Conservation (phyloP, 2,888 invertebrate species). For the Idaea dimidiata region DNA sequence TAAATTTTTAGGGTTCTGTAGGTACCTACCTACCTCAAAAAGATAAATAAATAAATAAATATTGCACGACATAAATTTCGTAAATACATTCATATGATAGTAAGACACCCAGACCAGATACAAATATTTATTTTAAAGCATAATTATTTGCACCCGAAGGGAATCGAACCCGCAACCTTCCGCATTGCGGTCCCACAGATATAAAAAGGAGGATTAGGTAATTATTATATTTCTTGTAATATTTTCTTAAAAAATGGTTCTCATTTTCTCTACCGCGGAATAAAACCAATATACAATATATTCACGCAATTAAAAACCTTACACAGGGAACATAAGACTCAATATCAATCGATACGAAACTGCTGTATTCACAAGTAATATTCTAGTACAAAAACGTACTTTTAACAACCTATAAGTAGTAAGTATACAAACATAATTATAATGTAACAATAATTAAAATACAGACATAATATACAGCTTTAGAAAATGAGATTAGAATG, state of each 20-base stretch:
- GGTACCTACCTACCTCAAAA: no score
- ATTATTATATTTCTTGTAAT: no score
- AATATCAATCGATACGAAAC: background rate
- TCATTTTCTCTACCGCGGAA: background rate
- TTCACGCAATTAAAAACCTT: background rate
- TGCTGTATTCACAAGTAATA: background rate
- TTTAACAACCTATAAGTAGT: constrained; percentile 7
- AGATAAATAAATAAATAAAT: no score
- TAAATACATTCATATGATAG: no score
- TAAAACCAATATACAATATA: background rate
- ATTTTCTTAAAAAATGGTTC: background rate
- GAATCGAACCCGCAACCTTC: no score
- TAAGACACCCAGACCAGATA: no score
- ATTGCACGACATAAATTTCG: no score
- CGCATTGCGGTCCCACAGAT: no score
- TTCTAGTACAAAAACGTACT: constrained; percentile 3
- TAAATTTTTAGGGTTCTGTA: no score
- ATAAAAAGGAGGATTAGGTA: no score
- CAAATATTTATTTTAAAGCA: no score
- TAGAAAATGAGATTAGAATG: background rate
- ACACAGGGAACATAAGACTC: background rate
- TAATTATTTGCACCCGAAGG: no score
- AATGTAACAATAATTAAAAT: constrained; percentile 5
- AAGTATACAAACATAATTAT: constrained; percentile 9
- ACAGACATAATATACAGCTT: constrained; percentile 4